Percentiles rank a stretch among this genome's conserved stretches.
Conservation (phyloP, 2,113 vertebrate species). For the Muntiacus reevesi region DNA sequence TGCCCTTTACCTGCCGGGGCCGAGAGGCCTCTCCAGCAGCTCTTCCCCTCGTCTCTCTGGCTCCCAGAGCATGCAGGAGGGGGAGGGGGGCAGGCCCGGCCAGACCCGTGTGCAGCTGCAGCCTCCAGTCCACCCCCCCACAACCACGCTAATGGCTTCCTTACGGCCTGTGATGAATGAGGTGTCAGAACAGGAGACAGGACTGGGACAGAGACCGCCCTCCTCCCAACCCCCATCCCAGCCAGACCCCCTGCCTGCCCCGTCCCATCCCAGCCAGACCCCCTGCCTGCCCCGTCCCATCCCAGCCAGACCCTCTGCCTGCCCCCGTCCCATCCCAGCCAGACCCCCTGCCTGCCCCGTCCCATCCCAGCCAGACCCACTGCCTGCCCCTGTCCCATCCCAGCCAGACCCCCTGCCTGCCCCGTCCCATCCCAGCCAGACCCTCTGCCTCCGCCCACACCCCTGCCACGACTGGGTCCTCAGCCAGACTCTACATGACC, state of each 20-base stretch:
- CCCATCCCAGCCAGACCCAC: neutral
- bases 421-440: neutral
- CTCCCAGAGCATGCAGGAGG: constrained; percentile 30
- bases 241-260: neutral
- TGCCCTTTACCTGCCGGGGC: rapidly evolving
- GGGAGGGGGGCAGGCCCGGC: constrained; percentile 31
- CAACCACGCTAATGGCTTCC: constrained; percentile 71
- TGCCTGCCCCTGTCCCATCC: neutral
- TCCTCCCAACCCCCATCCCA: neutral
- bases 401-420: neutral
- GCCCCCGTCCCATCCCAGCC: neutral
- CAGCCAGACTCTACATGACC: neutral
- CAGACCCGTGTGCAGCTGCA: constrained; percentile 73
- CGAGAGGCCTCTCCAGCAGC: neutral
- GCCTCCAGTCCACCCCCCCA: neutral
- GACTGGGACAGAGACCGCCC: constrained; percentile 67
- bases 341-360: neutral
- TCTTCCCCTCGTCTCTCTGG: constrained; percentile 42
- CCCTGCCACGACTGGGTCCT: neutral
- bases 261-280: neutral
- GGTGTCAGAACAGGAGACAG: constrained; percentile 76
- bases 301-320: neutral
- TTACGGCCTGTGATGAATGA: constrained; percentile 77
- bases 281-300: neutral
- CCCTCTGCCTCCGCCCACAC: neutral